Evolutionary conservation across 2,888 invertebrate species (phyloP), one percentile per base, ranked within the genome.

Genomic region (Lycophotia porphyrea): DNA sequence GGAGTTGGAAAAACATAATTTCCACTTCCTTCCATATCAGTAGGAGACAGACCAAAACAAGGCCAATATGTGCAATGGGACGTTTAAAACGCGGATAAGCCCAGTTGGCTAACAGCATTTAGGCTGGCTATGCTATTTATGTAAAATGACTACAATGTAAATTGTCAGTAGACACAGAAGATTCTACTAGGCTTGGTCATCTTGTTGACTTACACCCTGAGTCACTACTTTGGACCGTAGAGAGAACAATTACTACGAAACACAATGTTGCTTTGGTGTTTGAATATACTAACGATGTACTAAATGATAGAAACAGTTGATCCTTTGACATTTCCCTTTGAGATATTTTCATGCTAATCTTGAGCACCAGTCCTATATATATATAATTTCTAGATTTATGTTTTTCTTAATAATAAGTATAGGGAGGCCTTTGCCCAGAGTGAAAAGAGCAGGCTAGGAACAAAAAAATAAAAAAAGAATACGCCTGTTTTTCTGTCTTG

Each of bases 241-340:
- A 42, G 49, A 60, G n/a, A 31, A 68, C 58, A 69, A 69, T 34
- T 49, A 31, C 44, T 31, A 68, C 49, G 21, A 61, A 47, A 76
- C 34, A 36, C 39, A 81, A 47, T 34, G 49, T 42, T 44, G 44
- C 60, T 42, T 27, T 60, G 42, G 44, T 65, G 42, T 74, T 78
- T 34, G 18, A 71, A 65, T 49, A 21, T 55, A 65, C n/a, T 65
- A 60, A 67, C 61, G 27, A 52, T 55, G 61, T 47, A 36, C 81
- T 60, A 47, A 61, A 81, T 31, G 63, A 64, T 67, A 61, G 58
- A 85, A 77, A 82, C 77, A 74, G 70, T 76, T 81, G 64, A 44
- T 58, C 70, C 70, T 64, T 31, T 64, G 58, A 76, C 76, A 81
- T 81, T 73, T 81, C 36, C 15, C 18, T 49, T 24, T 13, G 27